Conservation (phyloP, 2,797 vertebrate genomes). For the Pantherophis vulpinus region DNA sequence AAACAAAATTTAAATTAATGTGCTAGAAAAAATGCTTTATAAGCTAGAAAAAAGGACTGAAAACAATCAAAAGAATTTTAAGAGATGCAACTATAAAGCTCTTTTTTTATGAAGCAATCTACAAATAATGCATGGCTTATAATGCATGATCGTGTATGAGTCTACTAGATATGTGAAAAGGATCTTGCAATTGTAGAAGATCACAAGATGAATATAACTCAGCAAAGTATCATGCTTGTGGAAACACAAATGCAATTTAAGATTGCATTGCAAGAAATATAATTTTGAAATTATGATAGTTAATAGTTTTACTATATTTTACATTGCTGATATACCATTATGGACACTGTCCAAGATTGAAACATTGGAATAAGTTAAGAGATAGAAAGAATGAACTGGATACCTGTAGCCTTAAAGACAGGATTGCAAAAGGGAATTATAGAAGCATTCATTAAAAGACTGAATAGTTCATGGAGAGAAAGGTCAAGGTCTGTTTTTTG, state of each 20-base stretch:
- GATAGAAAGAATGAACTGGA: background rate
- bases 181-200: background rate
- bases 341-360: background rate
- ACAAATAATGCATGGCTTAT: background rate
- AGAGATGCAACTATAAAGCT: background rate
- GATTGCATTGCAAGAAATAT: background rate
- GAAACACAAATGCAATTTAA: background rate
- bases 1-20: background rate
- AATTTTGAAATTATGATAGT: background rate
- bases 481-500: background rate
- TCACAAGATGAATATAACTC: background rate
- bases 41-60: background rate
- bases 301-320: background rate
- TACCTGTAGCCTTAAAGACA: background rate
- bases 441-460: background rate
- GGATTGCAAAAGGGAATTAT: background rate
- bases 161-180: background rate
- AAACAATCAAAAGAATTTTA: background rate
- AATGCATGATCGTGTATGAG: background rate
- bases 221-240: background rate
- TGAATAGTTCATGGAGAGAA: background rate
- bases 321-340: background rate
- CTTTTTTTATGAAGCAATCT: background rate
- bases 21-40: background rate
- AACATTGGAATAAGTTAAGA: background rate